phyloP scores from a whole-genome alignment of 2,113 vertebrate species.

The Zosterops japonicus region DNA sequence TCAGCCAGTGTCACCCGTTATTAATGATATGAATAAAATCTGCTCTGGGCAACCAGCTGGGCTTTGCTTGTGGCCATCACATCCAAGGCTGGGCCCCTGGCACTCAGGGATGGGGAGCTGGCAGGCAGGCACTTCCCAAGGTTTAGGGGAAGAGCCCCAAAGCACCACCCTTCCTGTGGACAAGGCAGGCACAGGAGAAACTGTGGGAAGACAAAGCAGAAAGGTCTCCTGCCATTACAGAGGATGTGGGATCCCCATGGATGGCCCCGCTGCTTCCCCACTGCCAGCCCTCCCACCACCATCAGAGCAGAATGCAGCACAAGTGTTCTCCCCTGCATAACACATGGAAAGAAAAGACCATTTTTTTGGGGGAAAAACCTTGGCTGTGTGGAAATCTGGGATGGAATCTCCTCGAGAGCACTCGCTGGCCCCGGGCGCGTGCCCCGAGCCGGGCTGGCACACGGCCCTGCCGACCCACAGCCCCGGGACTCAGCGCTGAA shows the following conservation, averaged over 20 bases:
- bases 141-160: background rate
- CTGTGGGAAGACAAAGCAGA: background rate
- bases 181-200: background rate
- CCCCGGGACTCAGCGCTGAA: constrained; percentile 13
- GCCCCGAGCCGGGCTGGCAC: background rate
- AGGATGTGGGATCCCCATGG: background rate
- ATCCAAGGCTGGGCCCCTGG: background rate
- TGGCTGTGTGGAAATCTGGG: background rate
- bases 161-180: background rate
- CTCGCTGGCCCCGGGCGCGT: fast-evolving
- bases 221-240: fast-evolving
- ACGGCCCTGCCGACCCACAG: background rate
- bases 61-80: background rate
- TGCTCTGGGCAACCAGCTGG: background rate
- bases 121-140: background rate
- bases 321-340: background rate
- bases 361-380: background rate
- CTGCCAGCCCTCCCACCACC: background rate
- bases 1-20: fast-evolving
- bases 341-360: background rate
- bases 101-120: fast-evolving
- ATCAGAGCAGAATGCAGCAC: background rate
- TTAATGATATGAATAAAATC: background rate
- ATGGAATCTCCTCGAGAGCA: background rate
- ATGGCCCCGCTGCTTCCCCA: background rate